Base-by-base conservation (phyloP, 2,888 invertebrate genomes). In the Adineta ricciae region DNA sequence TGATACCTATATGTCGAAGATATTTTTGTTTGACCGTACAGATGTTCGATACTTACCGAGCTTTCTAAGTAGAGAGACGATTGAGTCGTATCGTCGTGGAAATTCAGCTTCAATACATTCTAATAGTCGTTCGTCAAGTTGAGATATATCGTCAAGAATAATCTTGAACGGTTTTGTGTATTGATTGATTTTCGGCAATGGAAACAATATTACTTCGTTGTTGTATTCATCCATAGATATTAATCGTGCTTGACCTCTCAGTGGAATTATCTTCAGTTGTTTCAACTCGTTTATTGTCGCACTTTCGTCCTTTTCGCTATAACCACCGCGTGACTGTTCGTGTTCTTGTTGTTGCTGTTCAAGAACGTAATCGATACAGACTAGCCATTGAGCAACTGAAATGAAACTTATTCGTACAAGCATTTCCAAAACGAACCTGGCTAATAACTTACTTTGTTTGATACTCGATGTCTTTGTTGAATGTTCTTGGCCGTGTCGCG, bases 391-490 rank as follows among this genome's bases (percentile, higher is more conserved):
- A 8, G 78, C 41, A 78, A 78, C 78, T 78, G 24, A 41, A 78
- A 78, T 36, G 0, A 36, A 78, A 41, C 0, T n/a, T n/a, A n/a
- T n/a, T n/a, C n/a, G n/a, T n/a, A 11, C 8, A n/a, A 11, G 56
- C 8, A 24, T 50, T 50, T 50, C 9, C 3, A 3, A 19, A 50
- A 9, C 3, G 19, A 50, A 50, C 19, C 19, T 5, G 14, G 3
- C 56, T 27, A n/a, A n/a, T n/a, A n/a, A n/a, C n/a, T n/a, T n/a
- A 78, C 41, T 78, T 78, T 78, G 78, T 78, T 78, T 41, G n/a
- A 78, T 78, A 0, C 9, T 38, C 3, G 78, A n/a, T 7, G 78
- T 78, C 14, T 78, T 78, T 3, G 41, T 78, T 8, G 78, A 78
- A 41, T 78, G 9, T 41, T 78, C 41, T 78, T 78, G 78, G 19